Evolutionary conservation across 2,797 vertebrate species (phyloP).

Genomic region (Scyliorhinus canicula): DNA sequence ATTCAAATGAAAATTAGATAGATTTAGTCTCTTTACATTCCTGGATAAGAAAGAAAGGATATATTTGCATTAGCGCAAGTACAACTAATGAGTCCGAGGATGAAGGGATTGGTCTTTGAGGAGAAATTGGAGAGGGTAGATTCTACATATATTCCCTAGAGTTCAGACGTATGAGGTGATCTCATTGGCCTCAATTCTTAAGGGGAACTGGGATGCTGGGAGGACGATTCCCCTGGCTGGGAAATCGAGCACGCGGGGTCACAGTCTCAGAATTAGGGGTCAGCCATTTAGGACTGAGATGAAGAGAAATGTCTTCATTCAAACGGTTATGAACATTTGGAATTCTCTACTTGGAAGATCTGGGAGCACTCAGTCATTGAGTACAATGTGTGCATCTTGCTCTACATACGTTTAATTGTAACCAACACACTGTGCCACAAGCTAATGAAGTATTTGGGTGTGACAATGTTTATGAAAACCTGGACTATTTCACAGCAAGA

Average conservation of each 20-base stretch:
- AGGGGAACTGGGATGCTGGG: not conserved
- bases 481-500: not conserved
- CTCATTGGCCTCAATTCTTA: not conserved
- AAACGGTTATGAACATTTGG: not conserved
- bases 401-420: not conserved
- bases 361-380: not conserved
- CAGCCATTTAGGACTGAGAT: not conserved
- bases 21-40: not conserved
- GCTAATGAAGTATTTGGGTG: not conserved
- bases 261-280: not conserved
- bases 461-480: not conserved
- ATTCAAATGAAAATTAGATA: not conserved
- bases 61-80: not conserved
- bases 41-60: too few relatives aligned
- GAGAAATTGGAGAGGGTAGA: not conserved
- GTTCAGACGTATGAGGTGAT: not conserved
- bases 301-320: not conserved
- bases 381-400: not conserved
- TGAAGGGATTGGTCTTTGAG: not conserved
- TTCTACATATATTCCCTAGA: not conserved
- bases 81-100: not conserved
- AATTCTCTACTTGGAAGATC: not conserved
- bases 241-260: not conserved
- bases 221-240: not conserved
- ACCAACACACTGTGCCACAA: not conserved